Evolutionary conservation across 2,113 vertebrate genomes (phyloP), one percentile per base, ranked within the genome.

Genomic region (Kryptolebias marmoratus): DNA sequence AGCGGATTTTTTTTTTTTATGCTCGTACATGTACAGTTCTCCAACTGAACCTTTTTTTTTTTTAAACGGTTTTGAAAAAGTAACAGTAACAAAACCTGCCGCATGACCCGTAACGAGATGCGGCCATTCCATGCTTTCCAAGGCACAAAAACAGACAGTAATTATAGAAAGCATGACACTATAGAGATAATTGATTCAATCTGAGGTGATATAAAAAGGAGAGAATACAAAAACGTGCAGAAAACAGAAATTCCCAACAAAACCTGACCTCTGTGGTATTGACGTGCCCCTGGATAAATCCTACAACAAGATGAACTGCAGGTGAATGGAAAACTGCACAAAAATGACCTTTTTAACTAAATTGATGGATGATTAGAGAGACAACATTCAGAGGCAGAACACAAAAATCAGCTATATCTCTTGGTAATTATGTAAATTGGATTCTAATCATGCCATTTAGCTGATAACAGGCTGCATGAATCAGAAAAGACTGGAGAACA

Each of bases 141-240:
- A 78, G 77, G 64, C 47, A 54, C 52, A 68, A 44, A 84, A 71
- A 71, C 54, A 79, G 68, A 54, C 55, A 39, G 55, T 72, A 82
- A 79, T 84, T 84, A 84, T 58, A 87, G 66, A 85, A 66, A 2
- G 59, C 74, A 65, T 56, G 70, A 81, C 64, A 74, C 67, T 60
- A 48, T 53, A 64, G 85, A 60, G 79, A 86, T 79, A 89, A 75
- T 64, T 87, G 79, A 88, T 88, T 75, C 66, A 61, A 84, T 80
- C 76, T 77, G 53, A 65, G 30, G n/a, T 27, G 18, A 54, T 62
- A 54, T 73, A 65, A 71, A 77, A 82, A 42, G n/a, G 59, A 80
- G 68, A 68, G 54, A 67, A 71, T 31, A 68, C 78, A 39, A 64
- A 16, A 27, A 68, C 56, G 73, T 61, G 68, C 59, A 61, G 59